A percentile compares a stretch with the other conserved stretches of the same genome.
Conservation (phyloP, 2,888 invertebrate genomes). For the Graphium colonna region DNA sequence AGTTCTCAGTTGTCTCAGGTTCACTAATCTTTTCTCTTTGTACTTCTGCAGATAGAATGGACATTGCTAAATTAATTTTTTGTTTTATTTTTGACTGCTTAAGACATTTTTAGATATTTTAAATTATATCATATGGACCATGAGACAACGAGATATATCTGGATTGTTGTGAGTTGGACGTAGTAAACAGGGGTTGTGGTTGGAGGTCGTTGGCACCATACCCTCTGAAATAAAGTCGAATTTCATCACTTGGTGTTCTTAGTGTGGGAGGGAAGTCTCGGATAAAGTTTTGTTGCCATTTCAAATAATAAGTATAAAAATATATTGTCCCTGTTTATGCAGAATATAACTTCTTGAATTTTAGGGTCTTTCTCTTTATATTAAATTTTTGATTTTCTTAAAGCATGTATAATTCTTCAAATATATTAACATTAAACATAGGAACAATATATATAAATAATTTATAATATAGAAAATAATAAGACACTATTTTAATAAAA, state of each 20-base stretch:
- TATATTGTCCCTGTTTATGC: not conserved
- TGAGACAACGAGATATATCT: slow-evolving; percentile 82
- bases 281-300: slow-evolving; percentile 63
- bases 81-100: slow-evolving; percentile 32
- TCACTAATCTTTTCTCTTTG: slow-evolving; percentile 68
- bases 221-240: slow-evolving; percentile 79
- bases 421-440: no score
- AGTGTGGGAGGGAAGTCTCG: slow-evolving; percentile 55
- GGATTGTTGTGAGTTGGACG: slow-evolving; percentile 80
- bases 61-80: slow-evolving; percentile 60
- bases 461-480: no score
- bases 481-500: no score
- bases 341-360: not conserved
- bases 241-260: slow-evolving; percentile 66
- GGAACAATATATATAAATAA: no score
- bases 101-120: slow-evolving; percentile 37
- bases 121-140: slow-evolving; percentile 81
- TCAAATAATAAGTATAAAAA: slow-evolving; percentile 29
- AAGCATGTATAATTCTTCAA: no score
- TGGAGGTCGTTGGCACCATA: slow-evolving; percentile 71
- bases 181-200: slow-evolving; percentile 72
- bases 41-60: slow-evolving; percentile 78
- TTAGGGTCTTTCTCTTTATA: no score
- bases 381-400: no score
- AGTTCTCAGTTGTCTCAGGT: slow-evolving; percentile 73